These are phyloP conservation scores for Palythoa grandiflora DNA, from an alignment of 92 coral and sea anemone genomes.

Conservation along the genomic window DNA sequence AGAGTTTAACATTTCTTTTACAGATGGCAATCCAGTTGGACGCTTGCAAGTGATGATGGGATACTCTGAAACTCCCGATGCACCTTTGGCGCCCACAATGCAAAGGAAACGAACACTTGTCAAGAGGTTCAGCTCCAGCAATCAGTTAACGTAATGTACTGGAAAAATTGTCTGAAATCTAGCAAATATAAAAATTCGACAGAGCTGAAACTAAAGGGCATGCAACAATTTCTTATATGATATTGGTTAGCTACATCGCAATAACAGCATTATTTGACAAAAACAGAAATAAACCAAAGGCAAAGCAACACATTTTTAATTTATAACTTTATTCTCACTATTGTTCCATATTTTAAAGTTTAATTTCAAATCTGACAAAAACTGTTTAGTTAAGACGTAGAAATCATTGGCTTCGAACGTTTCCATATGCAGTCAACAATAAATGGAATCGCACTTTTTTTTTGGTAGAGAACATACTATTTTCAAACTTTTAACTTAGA, in stretches of 20 bases:
- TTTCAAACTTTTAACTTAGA: no score
- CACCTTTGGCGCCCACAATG: conserved; percentile 77
- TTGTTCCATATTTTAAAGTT: no score
- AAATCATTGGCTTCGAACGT: no score
- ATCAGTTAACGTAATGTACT: neutral
- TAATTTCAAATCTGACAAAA: no score
- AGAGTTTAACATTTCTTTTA: neutral
- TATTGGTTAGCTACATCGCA: neutral
- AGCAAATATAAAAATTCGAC: neutral
- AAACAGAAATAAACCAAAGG: no score
- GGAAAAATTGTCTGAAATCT: neutral
- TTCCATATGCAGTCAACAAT: no score
- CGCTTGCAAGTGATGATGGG: conserved; percentile 88
- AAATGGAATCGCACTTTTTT: no score
- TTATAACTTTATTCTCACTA: no score
- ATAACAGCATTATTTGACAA: no score
- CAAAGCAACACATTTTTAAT: no score
- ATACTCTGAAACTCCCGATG: conserved; percentile 88
- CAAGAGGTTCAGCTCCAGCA: conserved; percentile 70
- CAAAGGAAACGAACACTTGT: conserved; percentile 71
- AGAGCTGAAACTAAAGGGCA: neutral
- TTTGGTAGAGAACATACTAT: no score
- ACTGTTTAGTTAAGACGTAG: no score
- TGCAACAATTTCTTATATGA: neutral
- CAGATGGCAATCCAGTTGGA: conserved; percentile 90